Percentiles rank a stretch among this genome's conserved stretches.
These are phyloP conservation scores for Baryphthengus martii DNA, from an alignment of 2,113 vertebrate genomes.

Conservation along the genomic window DNA sequence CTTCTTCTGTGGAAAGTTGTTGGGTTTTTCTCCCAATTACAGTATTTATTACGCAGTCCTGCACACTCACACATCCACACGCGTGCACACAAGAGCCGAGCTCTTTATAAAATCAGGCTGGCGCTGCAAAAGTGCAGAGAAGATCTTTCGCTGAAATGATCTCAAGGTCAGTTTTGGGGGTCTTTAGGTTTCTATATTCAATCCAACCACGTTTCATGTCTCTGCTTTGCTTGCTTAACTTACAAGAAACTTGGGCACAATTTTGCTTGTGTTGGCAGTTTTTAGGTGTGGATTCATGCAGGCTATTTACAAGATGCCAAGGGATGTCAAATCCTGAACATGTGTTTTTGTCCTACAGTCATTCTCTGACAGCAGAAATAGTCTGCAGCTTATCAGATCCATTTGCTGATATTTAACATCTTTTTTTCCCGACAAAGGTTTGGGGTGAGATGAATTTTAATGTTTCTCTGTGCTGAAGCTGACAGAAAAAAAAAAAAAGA, in stretches of 20 bases:
- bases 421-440: conserved; percentile 71
- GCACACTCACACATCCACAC: neutral
- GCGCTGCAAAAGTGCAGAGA: conserved; percentile 41
- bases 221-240: conserved; percentile 79
- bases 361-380: conserved; percentile 78
- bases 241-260: conserved; percentile 76
- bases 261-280: conserved; percentile 80
- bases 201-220: conserved; percentile 72
- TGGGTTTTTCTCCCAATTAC: neutral
- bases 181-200: conserved; percentile 76
- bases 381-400: conserved; percentile 77
- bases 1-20: neutral
- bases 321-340: conserved; percentile 78
- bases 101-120: conserved; percentile 26
- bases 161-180: conserved; percentile 74
- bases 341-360: conserved; percentile 75
- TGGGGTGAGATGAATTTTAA: conserved; percentile 75
- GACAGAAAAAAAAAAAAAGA: conserved; percentile 58
- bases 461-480: conserved; percentile 70
- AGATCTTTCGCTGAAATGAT: conserved; percentile 68
- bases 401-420: conserved; percentile 80
- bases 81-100: neutral
- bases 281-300: conserved; percentile 78
- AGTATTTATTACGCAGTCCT: conserved; percentile 11
- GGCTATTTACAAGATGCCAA: conserved; percentile 83